Base-by-base conservation (phyloP, 2,888 invertebrate species). In the Sinopyrophorus schimmeli region DNA sequence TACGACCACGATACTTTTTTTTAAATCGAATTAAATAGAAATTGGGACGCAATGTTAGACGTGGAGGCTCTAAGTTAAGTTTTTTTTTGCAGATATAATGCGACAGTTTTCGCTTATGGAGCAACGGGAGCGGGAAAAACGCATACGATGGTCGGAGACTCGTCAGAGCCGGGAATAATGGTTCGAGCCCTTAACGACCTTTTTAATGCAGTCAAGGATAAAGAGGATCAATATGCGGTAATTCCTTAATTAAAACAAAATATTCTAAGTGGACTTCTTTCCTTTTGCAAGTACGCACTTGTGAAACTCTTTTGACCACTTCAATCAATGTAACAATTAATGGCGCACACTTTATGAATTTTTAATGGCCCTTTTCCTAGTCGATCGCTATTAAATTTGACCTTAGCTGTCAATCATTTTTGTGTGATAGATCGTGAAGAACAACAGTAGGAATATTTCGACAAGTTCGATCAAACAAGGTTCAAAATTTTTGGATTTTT, bases 31-130 rank as follows among this genome's bases (percentile, higher is more conserved):
- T 20, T 20, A 20, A 20, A 20, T 20, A 20, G 6, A 20, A 20
- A 20, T 20, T 6, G 20, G 6, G n/a, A n/a, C n/a, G n/a, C n/a
- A n/a, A n/a, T n/a, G n/a, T n/a, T n/a, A n/a, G n/a, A n/a, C n/a
- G n/a, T n/a, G n/a, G n/a, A n/a, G n/a, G n/a, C n/a, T n/a, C n/a
- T n/a, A n/a, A n/a, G n/a, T n/a, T n/a, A n/a, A n/a, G n/a, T 26
- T 55, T 56, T 50, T 47, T 26, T 10, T 55, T 57, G 78, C 48
- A 97, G 97, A 0, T 92, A 89, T 68, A 95, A 95, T 64, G 96
- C 92, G 0, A 95, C 96, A 0, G 94, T 97, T 15, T 97, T 97
- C 74, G 96, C 97, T 1, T 97, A 94, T 69, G 93, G 93, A 3
- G 89, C 93, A 3, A 94, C 93, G 21, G 92, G 92, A 1, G 87